Evolutionary conservation across 2,888 invertebrate genomes (phyloP), one percentile per base, ranked within the genome.

Genomic region (Stenchaetothrips biformis): DNA sequence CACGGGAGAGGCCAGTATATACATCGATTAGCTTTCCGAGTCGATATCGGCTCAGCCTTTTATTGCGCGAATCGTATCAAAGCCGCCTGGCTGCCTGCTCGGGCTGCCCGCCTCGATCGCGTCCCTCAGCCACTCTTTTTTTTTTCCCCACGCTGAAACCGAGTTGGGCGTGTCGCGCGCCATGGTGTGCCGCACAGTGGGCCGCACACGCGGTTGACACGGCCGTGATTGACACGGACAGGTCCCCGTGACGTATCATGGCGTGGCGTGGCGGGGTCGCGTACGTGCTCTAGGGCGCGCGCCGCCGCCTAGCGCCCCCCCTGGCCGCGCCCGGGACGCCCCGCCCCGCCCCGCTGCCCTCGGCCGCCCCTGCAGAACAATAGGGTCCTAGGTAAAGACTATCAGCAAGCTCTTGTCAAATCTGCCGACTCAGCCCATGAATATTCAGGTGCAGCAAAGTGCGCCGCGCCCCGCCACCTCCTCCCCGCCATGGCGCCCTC

Each of bases 221-320:
- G 37, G 4, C 2, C 37, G 37, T 37, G 37, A 37, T 37, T 37
- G 37, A 37, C 37, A 37, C 37, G 37, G 37, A 37, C 37, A 37
- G 37, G 37, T 37, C 37, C 37, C 25, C 67, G 67, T 74, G 67
- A 74, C 67, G 67, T 74, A 74, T 74, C 67, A 25, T 25, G 67
- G 67, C n/a, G 21, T 9, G 53, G 53, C 11, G 53, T 16, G 53
- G 53, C 53, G 59, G 59, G 59, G 59, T 59, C 67, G 21, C 25
- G 67, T 74, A 74, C 67, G 67, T 74, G 67, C 67, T 74, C 67
- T n/a, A 74, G 67, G 67, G 67, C 67, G 67, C 25, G 67, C 67
- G 67, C 67, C 21, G 25, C 67, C 25, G 67, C 67, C 67, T 74
- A 74, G 25, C 67, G 67, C 67, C 67, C 67, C 8, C 59, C 59